Evolutionary conservation across 1,140 invertebrate species (phyloP).

Genomic region (Bombus difficillimus): DNA sequence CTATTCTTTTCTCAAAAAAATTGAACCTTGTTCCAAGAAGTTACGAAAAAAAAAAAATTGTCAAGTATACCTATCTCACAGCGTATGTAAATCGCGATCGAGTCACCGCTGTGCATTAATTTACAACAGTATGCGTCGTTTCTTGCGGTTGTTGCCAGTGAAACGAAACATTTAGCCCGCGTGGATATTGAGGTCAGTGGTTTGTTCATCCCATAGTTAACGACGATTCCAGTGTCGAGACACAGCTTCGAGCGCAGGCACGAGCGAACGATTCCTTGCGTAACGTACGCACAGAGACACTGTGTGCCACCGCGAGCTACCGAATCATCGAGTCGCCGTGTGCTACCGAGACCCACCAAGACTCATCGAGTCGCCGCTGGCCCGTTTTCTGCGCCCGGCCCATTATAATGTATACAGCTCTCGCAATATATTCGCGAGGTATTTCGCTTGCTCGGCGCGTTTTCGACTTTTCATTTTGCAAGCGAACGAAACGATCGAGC

Average conservation of each 20-base stretch:
- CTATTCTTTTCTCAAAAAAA: too few species aligned
- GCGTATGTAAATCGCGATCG: not conserved
- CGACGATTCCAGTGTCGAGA: slow-evolving; percentile 52
- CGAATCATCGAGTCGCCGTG: not conserved
- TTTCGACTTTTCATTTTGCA: slow-evolving; percentile 72
- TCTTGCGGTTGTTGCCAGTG: slow-evolving; percentile 34
- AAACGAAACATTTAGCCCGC: slow-evolving; percentile 46
- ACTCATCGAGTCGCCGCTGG: slow-evolving; percentile 35
- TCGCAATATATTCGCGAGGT: slow-evolving; percentile 70
- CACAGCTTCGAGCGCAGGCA: slow-evolving; percentile 36
- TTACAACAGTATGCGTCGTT: not conserved
- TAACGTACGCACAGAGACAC: slow-evolving; percentile 17
- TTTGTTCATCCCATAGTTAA: slow-evolving; percentile 56
- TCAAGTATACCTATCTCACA: not conserved
- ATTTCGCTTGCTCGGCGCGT: slow-evolving; percentile 78
- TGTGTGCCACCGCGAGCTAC: not conserved
- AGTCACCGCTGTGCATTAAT: not conserved
- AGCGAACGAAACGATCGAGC: slow-evolving; percentile 39
- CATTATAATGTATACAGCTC: slow-evolving; percentile 75
- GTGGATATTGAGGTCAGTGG: slow-evolving; percentile 48
- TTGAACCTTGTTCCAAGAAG: too few species aligned
- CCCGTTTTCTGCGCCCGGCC: slow-evolving; percentile 68
- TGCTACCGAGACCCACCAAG: not conserved
- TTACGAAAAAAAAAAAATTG: not conserved
- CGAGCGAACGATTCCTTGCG: slow-evolving; percentile 47